Evolutionary conservation across 2,113 vertebrate genomes (phyloP).

Genomic region (Pseudopipra pipra): DNA sequence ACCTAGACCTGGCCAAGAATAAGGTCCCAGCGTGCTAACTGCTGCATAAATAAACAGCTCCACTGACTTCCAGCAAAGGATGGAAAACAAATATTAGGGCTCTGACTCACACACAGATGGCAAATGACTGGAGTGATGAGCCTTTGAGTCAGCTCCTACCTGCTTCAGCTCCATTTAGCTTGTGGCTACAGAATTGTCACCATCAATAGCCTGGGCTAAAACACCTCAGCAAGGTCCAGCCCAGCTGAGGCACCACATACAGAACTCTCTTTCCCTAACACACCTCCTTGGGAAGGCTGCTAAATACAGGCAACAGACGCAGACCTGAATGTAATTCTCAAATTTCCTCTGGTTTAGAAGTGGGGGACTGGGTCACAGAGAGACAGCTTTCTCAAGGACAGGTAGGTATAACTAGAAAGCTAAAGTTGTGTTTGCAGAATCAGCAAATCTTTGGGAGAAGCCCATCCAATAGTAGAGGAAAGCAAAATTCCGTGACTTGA

Average conservation of each 20-base stretch:
- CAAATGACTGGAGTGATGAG: background rate
- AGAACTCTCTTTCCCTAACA: background rate
- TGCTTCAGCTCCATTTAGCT: background rate
- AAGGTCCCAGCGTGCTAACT: background rate
- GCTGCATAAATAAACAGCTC: constrained; percentile 18
- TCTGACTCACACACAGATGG: constrained; percentile 28
- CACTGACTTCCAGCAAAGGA: background rate
- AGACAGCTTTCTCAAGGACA: background rate
- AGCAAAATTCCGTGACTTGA: background rate
- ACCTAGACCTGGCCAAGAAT: background rate
- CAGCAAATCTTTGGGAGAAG: background rate
- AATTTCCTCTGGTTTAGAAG: background rate
- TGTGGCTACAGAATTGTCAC: background rate
- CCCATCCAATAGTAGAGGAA: background rate
- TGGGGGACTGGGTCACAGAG: background rate
- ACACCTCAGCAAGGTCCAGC: accelerated
- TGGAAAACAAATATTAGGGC: constrained; percentile 31
- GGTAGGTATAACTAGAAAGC: background rate
- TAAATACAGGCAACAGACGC: background rate
- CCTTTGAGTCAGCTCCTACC: constrained; percentile 39
- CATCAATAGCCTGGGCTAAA: background rate
- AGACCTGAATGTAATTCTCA: background rate
- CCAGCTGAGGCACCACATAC: background rate
- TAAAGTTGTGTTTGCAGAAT: accelerated
- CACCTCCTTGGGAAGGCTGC: background rate